Conservation (phyloP, 2,797 vertebrate species). For the Esox masquinongy region DNA sequence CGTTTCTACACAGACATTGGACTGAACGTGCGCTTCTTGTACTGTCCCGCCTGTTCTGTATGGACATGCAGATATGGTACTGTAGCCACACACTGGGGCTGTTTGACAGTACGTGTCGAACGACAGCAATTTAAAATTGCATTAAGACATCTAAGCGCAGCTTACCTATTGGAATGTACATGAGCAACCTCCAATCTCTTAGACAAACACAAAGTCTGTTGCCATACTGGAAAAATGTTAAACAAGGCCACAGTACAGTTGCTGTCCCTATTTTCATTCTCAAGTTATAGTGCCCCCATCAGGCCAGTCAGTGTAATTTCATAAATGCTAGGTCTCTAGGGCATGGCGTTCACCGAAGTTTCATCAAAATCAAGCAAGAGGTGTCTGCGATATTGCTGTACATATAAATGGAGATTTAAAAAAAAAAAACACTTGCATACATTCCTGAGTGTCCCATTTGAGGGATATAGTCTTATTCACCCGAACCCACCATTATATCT, state of each 20-base stretch:
- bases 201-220: background rate
- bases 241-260: too few relatives aligned
- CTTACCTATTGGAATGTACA: conserved; percentile 1
- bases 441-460: conserved; percentile 24
- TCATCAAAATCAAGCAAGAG: too few relatives aligned
- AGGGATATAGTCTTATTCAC: background rate
- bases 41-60: too few relatives aligned
- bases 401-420: too few relatives aligned
- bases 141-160: conserved; percentile 23
- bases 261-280: too few relatives aligned
- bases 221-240: conserved; percentile 8
- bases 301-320: too few relatives aligned
- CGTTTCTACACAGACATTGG: conserved; percentile 24
- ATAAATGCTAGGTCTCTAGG: too few relatives aligned
- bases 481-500: conserved; percentile 4
- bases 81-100: background rate
- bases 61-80: background rate
- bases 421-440: conserved; percentile 14
- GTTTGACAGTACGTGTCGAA: conserved; percentile 21
- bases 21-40: conserved; percentile 21
- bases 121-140: conserved; percentile 12
- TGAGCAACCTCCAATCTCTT: conserved; percentile 19
- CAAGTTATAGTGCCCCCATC: too few relatives aligned
- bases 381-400: too few relatives aligned
- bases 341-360: too few relatives aligned